These are phyloP conservation scores for Aspidiotus destructor DNA, from an alignment of 2,888 invertebrate genomes.

Conservation along the genomic window DNA sequence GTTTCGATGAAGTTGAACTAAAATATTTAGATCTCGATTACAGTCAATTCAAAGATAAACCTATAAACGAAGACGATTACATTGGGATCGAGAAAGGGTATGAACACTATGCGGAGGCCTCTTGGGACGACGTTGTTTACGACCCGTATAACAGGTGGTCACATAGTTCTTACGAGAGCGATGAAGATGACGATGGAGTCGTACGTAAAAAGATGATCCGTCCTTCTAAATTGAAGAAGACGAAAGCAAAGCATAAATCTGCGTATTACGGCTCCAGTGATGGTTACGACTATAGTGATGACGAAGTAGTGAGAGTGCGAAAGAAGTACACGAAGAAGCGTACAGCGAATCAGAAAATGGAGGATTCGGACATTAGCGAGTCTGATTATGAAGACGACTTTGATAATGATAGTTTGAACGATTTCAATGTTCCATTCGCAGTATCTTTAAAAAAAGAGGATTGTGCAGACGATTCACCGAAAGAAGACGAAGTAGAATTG, in stretches of 20 bases:
- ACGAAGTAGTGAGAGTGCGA: no score
- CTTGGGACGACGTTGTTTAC: background rate
- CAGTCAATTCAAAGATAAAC: constrained; percentile 55
- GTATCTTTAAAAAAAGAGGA: no score
- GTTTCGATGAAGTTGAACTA: constrained; percentile 52
- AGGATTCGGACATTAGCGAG: no score
- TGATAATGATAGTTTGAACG: no score
- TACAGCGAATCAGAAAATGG: no score
- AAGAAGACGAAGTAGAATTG: no score
- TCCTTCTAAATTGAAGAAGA: background rate
- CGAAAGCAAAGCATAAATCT: background rate
- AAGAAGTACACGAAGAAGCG: no score
- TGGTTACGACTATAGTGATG: no score
- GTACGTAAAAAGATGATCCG: no score
- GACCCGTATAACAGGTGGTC: background rate
- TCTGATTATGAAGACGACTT: no score
- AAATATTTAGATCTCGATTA: constrained; percentile 65
- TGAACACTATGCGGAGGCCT: constrained; percentile 41
- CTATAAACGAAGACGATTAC: constrained; percentile 48
- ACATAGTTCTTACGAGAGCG: background rate
- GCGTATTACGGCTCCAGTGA: background rate
- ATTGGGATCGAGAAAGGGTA: constrained; percentile 57
- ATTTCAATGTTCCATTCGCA: no score
- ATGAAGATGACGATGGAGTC: background rate
- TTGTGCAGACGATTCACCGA: no score